A percentile compares a stretch with the other conserved stretches of the same genome.
Evolutionary conservation across 2,888 invertebrate species (phyloP).

Genomic region (Rhamphomyia laevipes): DNA sequence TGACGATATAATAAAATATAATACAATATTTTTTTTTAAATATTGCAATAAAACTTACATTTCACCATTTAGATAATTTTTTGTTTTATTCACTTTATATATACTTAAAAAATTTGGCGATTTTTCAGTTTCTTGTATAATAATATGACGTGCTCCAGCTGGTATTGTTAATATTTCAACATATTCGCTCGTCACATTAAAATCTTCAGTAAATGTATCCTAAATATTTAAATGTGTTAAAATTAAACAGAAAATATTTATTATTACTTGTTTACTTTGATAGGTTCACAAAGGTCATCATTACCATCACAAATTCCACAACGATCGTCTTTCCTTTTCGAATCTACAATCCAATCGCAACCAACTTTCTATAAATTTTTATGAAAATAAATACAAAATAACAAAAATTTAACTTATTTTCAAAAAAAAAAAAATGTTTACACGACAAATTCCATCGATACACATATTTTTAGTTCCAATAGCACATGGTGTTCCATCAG

Average conservation of each 20-base stretch:
- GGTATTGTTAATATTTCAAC: constrained; percentile 56
- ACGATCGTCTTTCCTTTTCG: constrained; percentile 64
- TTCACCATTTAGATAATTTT: constrained; percentile 62
- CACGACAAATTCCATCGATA: constrained; percentile 62
- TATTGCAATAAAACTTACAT: neutral
- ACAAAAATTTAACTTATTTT: too few relatives aligned
- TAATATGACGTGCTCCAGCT: constrained; percentile 64
- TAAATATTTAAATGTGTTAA: constrained; percentile 2
- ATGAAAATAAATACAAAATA: too few relatives aligned
- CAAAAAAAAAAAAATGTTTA: too few relatives aligned
- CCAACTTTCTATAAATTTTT: constrained; percentile 70
- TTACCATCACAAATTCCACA: constrained; percentile 81
- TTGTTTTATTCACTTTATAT: constrained; percentile 52
- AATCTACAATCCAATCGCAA: constrained; percentile 83
- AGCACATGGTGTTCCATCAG: constrained; percentile 78
- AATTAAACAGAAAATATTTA: constrained; percentile 26
- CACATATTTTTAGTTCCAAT: constrained; percentile 75
- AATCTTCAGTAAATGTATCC: constrained; percentile 34
- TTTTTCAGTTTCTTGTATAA: constrained; percentile 60
- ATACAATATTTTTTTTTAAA: neutral
- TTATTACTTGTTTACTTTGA: constrained; percentile 34
- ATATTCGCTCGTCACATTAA: constrained; percentile 49
- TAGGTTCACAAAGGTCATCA: constrained; percentile 66
- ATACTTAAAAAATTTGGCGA: constrained; percentile 74
- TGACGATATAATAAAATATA: constrained; percentile 25